A percentile compares a stretch with the other conserved stretches of the same genome.
Conservation (phyloP, 2,888 invertebrate species). For the Erannis defoliaria region DNA sequence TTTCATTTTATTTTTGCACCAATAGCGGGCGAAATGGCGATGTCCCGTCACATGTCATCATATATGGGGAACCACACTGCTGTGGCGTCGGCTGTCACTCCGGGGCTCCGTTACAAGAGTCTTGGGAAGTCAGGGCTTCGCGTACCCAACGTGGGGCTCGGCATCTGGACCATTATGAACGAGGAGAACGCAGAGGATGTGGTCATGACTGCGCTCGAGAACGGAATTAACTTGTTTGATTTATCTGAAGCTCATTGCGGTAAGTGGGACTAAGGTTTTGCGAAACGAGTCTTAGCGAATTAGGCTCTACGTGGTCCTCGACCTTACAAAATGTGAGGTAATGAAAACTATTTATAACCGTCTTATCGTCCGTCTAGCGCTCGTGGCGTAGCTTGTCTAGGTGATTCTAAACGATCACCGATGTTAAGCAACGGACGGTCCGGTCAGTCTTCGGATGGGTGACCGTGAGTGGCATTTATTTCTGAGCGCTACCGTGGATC, state of each 20-base stretch:
- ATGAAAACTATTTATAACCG: too few species aligned
- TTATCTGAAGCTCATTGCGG: slow-evolving; percentile 96
- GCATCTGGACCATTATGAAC: slow-evolving; percentile 96
- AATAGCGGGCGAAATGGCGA: slow-evolving; percentile 71
- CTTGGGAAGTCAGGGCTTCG: slow-evolving; percentile 98
- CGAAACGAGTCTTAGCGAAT: too few species aligned
- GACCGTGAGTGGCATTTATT: too few species aligned
- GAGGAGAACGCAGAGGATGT: slow-evolving; percentile 97
- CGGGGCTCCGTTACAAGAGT: slow-evolving; percentile 95
- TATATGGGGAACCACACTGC: slow-evolving; percentile 87
- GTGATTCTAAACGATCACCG: too few species aligned
- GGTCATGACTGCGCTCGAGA: slow-evolving; percentile 96
- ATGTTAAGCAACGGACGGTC: too few species aligned
- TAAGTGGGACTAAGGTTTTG: slow-evolving; percentile 62
- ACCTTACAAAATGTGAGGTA: too few species aligned
- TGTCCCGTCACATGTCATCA: slow-evolving; percentile 78
- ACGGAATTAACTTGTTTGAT: slow-evolving; percentile 98
- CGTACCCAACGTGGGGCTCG: slow-evolving; percentile 97
- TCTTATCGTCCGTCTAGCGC: too few species aligned
- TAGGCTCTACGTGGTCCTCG: too few species aligned
- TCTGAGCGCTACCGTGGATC: too few species aligned
- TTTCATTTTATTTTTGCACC: too few species aligned
- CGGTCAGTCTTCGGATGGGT: too few species aligned
- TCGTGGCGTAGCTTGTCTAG: too few species aligned
- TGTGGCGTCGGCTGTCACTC: slow-evolving; percentile 90